Base-by-base conservation (phyloP, 35 echinoderm and acorn worm genomes). In the Hemicentrotus pulcherrimus region DNA sequence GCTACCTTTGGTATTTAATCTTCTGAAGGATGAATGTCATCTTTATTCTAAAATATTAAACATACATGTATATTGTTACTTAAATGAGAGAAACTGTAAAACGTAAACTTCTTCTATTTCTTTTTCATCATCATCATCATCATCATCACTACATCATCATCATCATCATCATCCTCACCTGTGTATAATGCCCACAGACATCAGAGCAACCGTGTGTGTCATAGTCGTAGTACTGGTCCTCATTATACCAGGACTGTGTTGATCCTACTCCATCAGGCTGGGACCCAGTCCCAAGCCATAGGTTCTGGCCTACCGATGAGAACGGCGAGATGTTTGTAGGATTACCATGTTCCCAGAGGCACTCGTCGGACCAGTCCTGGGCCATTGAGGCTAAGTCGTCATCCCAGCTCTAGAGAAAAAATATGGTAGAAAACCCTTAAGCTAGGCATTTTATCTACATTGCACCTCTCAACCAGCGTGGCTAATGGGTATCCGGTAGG, bases 171-270 rank as follows among this genome's bases (percentile, higher is more conserved):
- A 28, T 78, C 24, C 18, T 78, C 59, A 99, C 98, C 97, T 99
- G 98, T 31, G 97, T 98, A 52, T 99, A 99, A 94, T 99, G 98
- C 0, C 97, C 98, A 65, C 98, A 99, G 10, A 99, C 98, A 31
- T 92, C 85, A 12, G 96, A 61, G 94, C 98, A 99, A 4, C 41
- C 30, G 46, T 94, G 95, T 4, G 94, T 85, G n/a, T 94, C 94
- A 92, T 97, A 99, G 22, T 86, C 95, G 88, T 98, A 99, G 47
- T 95, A 92, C 30, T 96, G 96, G 22, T 92, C 97, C 91, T 99
- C 98, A 46, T 99, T 94, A 47, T 99, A 98, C 98, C 98, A 99
- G 4, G 96, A 4, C 48, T 99, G 95, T 0, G 95, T 95, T 86
- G 96, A 58, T n/a, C 91, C 48, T 4, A 58, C 91, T 24, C 91